Percentiles rank a stretch among this genome's conserved stretches.
Conservation (phyloP, 2,888 invertebrate genomes). For the Sesia apiformis region DNA sequence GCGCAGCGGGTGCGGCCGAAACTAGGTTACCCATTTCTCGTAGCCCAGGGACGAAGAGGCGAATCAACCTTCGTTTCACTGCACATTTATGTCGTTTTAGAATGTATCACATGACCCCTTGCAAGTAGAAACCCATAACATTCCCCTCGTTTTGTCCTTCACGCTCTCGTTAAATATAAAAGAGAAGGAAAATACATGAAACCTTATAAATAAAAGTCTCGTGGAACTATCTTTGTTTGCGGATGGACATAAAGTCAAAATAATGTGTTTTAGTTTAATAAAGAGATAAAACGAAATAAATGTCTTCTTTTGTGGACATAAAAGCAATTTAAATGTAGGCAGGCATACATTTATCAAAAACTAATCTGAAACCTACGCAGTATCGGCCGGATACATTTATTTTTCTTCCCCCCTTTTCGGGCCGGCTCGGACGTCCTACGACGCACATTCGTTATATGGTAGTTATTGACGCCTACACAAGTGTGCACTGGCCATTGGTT, state of each 20-base stretch:
- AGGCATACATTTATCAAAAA: conserved; percentile 2
- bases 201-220: too few species aligned
- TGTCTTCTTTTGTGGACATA: conserved; percentile 9
- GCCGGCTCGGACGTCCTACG: conserved; percentile 63
- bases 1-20: conserved; percentile 48
- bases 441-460: conserved; percentile 39
- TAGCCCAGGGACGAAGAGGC: conserved; percentile 35
- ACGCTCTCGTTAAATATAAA: conserved; percentile 5
- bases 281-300: too few species aligned
- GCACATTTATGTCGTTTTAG: conserved; percentile 38
- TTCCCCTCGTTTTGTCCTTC: conserved; percentile 17
- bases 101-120: conserved; percentile 37
- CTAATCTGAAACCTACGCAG: conserved; percentile 32
- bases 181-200: too few species aligned
- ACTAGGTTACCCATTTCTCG: conserved; percentile 68
- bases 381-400: conserved; percentile 60
- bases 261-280: too few species aligned
- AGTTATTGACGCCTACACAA: conserved; percentile 42
- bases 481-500: conserved; percentile 11
- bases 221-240: too few species aligned
- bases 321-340: neutral
- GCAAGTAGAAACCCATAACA: conserved; percentile 23
- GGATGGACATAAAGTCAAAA: too few species aligned
- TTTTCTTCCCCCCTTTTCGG: conserved; percentile 64
- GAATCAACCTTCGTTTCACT: conserved; percentile 29